Conservation (phyloP, 2,113 vertebrate genomes). For the Argyrosomus japonicus region DNA sequence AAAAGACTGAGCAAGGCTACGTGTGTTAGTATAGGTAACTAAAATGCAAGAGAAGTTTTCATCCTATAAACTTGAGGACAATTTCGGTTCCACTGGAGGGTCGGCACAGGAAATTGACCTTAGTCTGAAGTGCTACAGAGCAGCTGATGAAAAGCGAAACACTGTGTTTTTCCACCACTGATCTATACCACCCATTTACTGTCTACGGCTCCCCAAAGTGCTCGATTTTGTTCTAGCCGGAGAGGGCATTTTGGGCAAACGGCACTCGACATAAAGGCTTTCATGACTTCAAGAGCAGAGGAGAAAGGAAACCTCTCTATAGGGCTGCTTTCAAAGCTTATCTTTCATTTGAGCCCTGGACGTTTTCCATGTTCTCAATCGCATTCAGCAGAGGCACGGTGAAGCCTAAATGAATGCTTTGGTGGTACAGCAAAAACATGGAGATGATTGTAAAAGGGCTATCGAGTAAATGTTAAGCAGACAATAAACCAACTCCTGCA, state of each 20-base stretch:
- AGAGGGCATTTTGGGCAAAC: slow-evolving; percentile 34
- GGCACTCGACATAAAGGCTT: slow-evolving; percentile 46
- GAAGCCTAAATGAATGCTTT: slow-evolving; percentile 16
- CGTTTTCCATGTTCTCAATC: slow-evolving; percentile 4
- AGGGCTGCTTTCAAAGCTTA: slow-evolving; percentile 28
- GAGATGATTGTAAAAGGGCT: neutral
- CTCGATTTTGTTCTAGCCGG: slow-evolving; percentile 3
- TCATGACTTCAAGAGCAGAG: slow-evolving; percentile 30
- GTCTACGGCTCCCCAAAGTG: slow-evolving; percentile 48
- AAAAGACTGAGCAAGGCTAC: neutral
- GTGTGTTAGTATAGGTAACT: neutral
- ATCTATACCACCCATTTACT: slow-evolving; percentile 51
- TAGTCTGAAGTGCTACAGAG: slow-evolving; percentile 12
- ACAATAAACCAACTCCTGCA: neutral
- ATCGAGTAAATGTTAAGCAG: neutral
- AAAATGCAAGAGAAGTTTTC: slow-evolving; percentile 47
- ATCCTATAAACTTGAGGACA: slow-evolving; percentile 6
- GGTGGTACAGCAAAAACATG: neutral
- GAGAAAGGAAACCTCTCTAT: slow-evolving; percentile 1
- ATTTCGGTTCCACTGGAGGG: slow-evolving; percentile 16
- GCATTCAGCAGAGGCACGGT: neutral
- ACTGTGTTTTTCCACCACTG: slow-evolving; percentile 46
- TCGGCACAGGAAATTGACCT: slow-evolving; percentile 42
- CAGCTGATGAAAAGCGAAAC: slow-evolving; percentile 45
- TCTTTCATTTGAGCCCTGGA: slow-evolving; percentile 12